Base-by-base conservation (phyloP, 2,797 vertebrate genomes). In the Urocyon cinereoargenteus region DNA sequence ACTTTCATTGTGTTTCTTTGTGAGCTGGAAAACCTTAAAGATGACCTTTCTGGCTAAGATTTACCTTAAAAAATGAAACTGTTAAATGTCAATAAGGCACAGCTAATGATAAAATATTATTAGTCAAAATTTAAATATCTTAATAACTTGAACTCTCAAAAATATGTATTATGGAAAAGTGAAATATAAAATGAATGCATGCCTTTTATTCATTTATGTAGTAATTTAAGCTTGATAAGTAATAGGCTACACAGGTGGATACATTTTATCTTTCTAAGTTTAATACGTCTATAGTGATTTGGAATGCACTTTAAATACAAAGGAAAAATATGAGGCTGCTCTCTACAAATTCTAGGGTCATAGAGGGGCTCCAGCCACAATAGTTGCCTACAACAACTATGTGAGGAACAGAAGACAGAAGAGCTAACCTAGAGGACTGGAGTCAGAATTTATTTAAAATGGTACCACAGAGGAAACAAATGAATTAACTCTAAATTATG, bases 61-160 rank as follows among this genome's bases (percentile, higher is more conserved):
- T 96, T 89, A 97, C 26, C 3, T 78, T 78, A 28, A 59, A 95
- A 95, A 45, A 31, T 86, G 95, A 93, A 82, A 86, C 13, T 18
- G 51, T 81, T 36, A 92, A 97, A 94, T 77, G 2, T 95, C 64
- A 87, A 11, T 36, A 75, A 79, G 62, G 10, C 45, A 91, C 6
- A 97, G 15, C 64, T 92, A 81, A 86, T 96, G 3, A 26, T 86
- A 79, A 96, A 92, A 8, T 86, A 28, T 96, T 94, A 93, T 84
- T 88, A 96, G 79, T 73, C 83, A 95, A 85, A 94, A 81, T 16
- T 64, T 91, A 90, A 97, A 94, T 70, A 55, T 77, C 57, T 59
- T 94, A 88, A 97, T 72, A 94, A 95, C 72, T 62, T 2, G 8
- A 87, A 18, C 1, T 53, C 53, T 97, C 15, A 85, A 93, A 85